Evolutionary conservation across 2,113 vertebrate species (phyloP), one percentile per base, ranked within the genome.

Genomic region (Uria aalge): DNA sequence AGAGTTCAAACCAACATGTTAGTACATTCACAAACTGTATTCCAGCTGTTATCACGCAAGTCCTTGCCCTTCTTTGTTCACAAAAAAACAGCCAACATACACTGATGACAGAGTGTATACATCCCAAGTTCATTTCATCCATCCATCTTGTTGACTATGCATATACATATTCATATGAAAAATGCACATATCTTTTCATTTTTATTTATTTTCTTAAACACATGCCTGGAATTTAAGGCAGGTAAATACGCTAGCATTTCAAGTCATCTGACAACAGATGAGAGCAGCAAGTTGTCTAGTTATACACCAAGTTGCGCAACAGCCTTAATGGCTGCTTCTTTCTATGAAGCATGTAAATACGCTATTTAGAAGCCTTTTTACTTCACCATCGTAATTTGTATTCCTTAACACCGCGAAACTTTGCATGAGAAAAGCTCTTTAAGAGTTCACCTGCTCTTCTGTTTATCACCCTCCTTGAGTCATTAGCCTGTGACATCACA

Each of bases 401-500:
- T 94, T 84, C 69, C 63, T 53, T 85, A 81, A 86, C 50, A 75
- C 43, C 7, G 15, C 26, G 79, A 88, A 86, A 63, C 72, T 94
- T 88, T 85, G 47, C 69, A 57, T 89, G 56, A 96, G 92, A 95
- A 90, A 69, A 68, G 76, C 79, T 86, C 71, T 85, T 80, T 24
- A 66, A 36, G 74, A 94, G 80, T 94, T 96, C 76, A 96, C 75
- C 74, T 90, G 92, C 76, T 84, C 81, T 68, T 80, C 48, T 87
- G 63, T 94, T 94, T 88, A 86, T 94, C 92, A 93, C 88, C 83
- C 93, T 92, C 84, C 86, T 96, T 38, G n/a, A 97, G 84, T 92
- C 93, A 96, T 95, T 95, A 92, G 74, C 83, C 73, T 81, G 38
- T 94, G 94, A 94, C 96, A 96, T 97, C 96, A 97, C 74, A 92